Evolutionary conservation across 2,888 invertebrate genomes (phyloP).

Genomic region (Dicyrtomina minuta): DNA sequence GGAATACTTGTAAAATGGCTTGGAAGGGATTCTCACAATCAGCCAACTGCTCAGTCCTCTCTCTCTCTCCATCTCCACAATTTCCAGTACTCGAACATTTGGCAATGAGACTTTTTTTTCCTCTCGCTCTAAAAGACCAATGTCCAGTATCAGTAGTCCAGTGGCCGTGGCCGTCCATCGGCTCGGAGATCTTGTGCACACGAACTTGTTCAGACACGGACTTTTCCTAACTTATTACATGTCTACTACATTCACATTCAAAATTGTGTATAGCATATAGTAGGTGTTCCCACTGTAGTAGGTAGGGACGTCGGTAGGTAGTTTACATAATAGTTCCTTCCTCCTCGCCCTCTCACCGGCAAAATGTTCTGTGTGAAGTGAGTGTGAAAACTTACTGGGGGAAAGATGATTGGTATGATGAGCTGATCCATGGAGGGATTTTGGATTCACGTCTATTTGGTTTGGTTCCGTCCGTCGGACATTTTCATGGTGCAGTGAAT

Average conservation of each 20-base stretch:
- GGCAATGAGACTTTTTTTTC: background rate
- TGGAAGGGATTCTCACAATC: no score
- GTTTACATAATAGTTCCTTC: slow-evolving; percentile 22
- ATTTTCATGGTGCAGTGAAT: slow-evolving; percentile 1
- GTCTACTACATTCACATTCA: no score
- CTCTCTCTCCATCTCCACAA: no score
- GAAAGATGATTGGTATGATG: slow-evolving; percentile 27
- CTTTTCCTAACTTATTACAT: no score
- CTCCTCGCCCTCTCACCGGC: background rate
- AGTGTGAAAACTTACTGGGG: slow-evolving; percentile 14
- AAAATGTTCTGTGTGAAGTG: slow-evolving; percentile 5
- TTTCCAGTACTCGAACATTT: background rate
- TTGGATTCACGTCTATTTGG: slow-evolving; percentile 23
- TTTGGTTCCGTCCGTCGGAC: background rate
- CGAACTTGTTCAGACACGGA: no score
- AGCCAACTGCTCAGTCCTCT: no score
- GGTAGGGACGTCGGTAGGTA: no score
- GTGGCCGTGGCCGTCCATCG: no score
- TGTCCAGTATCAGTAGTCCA: no score
- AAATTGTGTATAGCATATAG: no score
- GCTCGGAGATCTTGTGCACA: no score
- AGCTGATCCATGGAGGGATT: slow-evolving; percentile 37
- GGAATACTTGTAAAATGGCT: background rate
- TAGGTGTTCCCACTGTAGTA: no score
- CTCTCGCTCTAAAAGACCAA: background rate